Conservation (phyloP, 1,140 invertebrate species). For the Diabrotica virgifera region DNA sequence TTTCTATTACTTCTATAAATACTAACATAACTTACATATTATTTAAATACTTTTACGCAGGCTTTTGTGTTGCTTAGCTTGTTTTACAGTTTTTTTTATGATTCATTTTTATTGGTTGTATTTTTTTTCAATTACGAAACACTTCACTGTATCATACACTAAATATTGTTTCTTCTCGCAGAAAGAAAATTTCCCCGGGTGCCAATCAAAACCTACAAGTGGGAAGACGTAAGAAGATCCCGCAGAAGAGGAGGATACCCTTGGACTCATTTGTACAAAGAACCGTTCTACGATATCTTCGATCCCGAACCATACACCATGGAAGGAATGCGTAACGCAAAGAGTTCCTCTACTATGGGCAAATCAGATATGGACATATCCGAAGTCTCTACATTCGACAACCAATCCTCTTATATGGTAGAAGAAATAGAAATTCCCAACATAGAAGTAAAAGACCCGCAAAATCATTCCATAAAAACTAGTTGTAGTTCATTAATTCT, state of each 20-base stretch:
- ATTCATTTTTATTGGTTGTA: no score
- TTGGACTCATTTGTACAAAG: conserved; percentile 61
- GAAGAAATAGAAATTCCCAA: background rate
- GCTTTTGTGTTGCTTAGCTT: no score
- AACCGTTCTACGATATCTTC: conserved; percentile 37
- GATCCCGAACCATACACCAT: conserved; percentile 39
- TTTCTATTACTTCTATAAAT: no score
- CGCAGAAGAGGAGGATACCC: conserved; percentile 62
- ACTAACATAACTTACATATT: no score
- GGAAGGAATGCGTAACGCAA: conserved; percentile 34
- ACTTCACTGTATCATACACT: no score
- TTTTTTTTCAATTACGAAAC: no score
- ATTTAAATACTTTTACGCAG: no score
- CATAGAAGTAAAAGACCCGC: conserved; percentile 14
- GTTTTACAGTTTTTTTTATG: no score
- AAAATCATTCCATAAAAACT: conserved; percentile 14
- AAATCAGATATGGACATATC: conserved; percentile 24
- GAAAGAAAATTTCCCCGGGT: conserved; percentile 53
- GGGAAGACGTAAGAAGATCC: conserved; percentile 66
- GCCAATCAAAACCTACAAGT: conserved; percentile 66
- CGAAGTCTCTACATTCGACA: conserved; percentile 27
- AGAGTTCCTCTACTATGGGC: conserved; percentile 26
- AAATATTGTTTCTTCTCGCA: conserved; percentile 27
- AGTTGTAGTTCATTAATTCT: conserved; percentile 25
- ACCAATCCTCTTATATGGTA: conserved; percentile 3